A percentile compares a stretch with the other conserved stretches of the same genome.
Evolutionary conservation across 2,888 invertebrate genomes (phyloP).

Genomic region (Abscondita cerata): DNA sequence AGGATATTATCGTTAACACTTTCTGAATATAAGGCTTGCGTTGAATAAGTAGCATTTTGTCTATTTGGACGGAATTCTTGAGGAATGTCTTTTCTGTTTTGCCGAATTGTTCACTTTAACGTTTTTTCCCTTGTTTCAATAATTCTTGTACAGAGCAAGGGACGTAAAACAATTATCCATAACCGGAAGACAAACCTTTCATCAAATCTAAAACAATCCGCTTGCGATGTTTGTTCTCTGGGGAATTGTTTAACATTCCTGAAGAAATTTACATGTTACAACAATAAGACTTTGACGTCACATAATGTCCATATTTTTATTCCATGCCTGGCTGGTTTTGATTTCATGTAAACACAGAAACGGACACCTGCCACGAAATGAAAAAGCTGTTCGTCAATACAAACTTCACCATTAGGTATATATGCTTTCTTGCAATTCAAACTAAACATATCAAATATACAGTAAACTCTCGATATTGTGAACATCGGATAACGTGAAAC

Average conservation of each 20-base stretch:
- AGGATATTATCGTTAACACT: neutral
- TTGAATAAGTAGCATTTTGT: neutral
- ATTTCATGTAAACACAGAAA: neutral
- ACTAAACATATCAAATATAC: neutral
- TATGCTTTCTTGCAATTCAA: neutral
- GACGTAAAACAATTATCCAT: constrained; percentile 5
- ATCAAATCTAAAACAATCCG: neutral
- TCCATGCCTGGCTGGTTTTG: neutral
- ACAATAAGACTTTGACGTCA: too few relatives aligned
- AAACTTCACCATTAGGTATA: neutral
- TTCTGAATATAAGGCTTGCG: neutral
- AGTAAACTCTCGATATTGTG: too few relatives aligned
- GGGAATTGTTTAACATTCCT: constrained; percentile 1
- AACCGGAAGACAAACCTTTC: neutral
- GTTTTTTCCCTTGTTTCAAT: neutral
- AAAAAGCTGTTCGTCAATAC: neutral
- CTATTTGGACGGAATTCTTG: constrained; percentile 7
- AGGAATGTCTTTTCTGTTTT: neutral
- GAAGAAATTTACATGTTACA: neutral
- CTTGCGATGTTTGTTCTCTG: neutral
- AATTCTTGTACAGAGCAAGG: neutral
- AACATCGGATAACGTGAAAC: too few relatives aligned
- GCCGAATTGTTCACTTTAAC: neutral
- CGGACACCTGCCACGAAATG: too few relatives aligned
- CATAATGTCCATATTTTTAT: neutral